phyloP scores from a whole-genome alignment of 2,113 vertebrate species.

The Gambusia affinis region DNA sequence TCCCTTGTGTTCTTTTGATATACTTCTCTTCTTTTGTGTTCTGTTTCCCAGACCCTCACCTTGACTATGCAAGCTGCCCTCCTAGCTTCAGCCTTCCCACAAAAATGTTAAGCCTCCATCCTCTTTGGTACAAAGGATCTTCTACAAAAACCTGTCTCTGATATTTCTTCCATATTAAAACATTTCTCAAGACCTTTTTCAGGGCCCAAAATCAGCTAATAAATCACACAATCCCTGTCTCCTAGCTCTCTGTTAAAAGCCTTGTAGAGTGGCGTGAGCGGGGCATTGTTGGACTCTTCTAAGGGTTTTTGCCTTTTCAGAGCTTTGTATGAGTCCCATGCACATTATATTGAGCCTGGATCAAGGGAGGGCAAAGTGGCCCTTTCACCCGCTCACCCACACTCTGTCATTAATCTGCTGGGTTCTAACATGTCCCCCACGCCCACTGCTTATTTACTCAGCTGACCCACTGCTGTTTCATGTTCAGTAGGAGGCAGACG shows the following conservation, averaged over 20 bases:
- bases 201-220: constrained; percentile 64
- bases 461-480: constrained; percentile 74
- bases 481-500: constrained; percentile 58
- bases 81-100: constrained; percentile 39
- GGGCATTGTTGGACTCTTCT: constrained; percentile 65
- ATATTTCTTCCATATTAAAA: constrained; percentile 67
- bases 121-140: constrained; percentile 64
- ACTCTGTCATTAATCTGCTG: constrained; percentile 69
- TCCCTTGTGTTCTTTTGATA: constrained; percentile 49
- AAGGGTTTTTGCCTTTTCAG: constrained; percentile 48
- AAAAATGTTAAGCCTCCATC: constrained; percentile 60
- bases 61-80: constrained; percentile 43
- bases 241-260: constrained; percentile 55
- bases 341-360: constrained; percentile 43
- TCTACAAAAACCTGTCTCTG: constrained; percentile 65
- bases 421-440: constrained; percentile 41
- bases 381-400: constrained; percentile 76
- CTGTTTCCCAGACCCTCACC: constrained; percentile 32
- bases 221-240: constrained; percentile 73
- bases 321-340: constrained; percentile 50
- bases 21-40: constrained; percentile 31
- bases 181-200: constrained; percentile 63
- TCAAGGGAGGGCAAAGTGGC: constrained; percentile 66
- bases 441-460: constrained; percentile 73
- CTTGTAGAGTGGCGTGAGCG: constrained; percentile 47